A percentile compares a stretch with the other conserved stretches of the same genome.
Evolutionary conservation across 1,140 invertebrate genomes (phyloP).

Genomic region (Brachionus sp.): DNA sequence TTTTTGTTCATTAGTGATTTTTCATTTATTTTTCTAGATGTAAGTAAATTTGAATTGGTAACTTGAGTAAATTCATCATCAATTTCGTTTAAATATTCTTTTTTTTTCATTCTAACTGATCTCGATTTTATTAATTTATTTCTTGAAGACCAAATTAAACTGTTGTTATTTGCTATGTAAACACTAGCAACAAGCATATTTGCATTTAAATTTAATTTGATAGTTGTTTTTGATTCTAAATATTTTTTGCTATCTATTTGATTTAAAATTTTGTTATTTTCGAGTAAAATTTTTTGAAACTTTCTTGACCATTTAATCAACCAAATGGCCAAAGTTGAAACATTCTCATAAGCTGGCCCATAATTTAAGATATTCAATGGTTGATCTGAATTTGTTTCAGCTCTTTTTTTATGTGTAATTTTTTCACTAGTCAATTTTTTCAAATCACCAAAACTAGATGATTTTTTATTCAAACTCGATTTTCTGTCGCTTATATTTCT

Average conservation of each 20-base stretch:
- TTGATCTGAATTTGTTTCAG: neutral
- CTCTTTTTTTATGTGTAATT: neutral
- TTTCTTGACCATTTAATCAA: slow-evolving; percentile 10
- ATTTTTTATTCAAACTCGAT: neutral
- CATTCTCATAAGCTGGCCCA: neutral
- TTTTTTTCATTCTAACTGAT: neutral
- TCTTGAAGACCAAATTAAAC: neutral
- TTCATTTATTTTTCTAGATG: neutral
- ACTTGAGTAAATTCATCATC: slow-evolving; percentile 34
- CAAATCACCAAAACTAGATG: neutral
- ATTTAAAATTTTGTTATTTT: neutral
- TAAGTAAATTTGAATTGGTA: neutral
- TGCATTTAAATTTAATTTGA: slow-evolving; percentile 7
- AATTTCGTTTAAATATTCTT: neutral
- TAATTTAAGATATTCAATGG: neutral
- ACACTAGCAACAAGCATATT: slow-evolving; percentile 30
- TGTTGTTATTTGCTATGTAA: slow-evolving; percentile 6
- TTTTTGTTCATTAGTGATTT: neutral
- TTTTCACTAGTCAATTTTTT: neutral
- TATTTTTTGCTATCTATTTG: neutral
- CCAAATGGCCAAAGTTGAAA: slow-evolving; percentile 22
- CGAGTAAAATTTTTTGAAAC: slow-evolving; percentile 23
- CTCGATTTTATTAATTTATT: neutral
- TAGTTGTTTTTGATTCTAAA: neutral
- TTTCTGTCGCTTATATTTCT: neutral